phyloP scores from a whole-genome alignment of 2,888 invertebrate species.

The Conops quadrifasciatus region DNA sequence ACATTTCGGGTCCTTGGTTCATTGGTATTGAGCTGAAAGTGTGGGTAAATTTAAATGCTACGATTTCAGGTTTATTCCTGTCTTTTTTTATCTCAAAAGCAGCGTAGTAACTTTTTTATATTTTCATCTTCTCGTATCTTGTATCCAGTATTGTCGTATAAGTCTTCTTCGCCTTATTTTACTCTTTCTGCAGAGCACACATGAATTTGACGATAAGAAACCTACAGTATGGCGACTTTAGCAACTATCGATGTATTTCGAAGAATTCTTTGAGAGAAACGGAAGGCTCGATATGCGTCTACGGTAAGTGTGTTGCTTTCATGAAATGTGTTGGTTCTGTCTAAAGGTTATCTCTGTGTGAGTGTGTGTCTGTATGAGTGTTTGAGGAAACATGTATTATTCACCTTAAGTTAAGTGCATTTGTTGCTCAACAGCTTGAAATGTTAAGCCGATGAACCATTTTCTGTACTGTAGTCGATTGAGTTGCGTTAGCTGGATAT shows the following conservation, averaged over 20 bases:
- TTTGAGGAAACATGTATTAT: constrained; percentile 21
- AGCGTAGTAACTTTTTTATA: too few relatives aligned
- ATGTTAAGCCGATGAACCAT: constrained; percentile 50
- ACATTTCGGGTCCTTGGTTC: too few relatives aligned
- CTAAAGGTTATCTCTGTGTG: constrained; percentile 10
- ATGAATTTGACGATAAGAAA: constrained; percentile 77
- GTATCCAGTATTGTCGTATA: too few relatives aligned
- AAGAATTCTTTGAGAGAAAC: constrained; percentile 94
- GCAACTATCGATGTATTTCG: constrained; percentile 91
- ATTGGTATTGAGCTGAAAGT: too few relatives aligned
- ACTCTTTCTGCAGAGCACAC: constrained; percentile 70
- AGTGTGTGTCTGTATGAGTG: constrained; percentile 3
- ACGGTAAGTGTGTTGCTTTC: constrained; percentile 71
- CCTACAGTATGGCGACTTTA: constrained; percentile 85
- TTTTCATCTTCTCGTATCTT: too few relatives aligned
- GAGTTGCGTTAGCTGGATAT: background rate
- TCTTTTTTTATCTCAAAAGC: too few relatives aligned
- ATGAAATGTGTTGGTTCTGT: constrained; percentile 13
- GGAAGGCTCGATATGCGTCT: constrained; percentile 88
- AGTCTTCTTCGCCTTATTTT: too few relatives aligned
- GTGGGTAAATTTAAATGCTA: background rate
- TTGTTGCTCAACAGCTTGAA: constrained; percentile 45
- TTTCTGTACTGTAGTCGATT: constrained; percentile 25
- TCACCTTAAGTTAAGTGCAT: constrained; percentile 51
- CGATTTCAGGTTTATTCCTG: too few relatives aligned